Percentiles rank a stretch among this genome's conserved stretches.
Evolutionary conservation across 1,140 invertebrate genomes (phyloP).

Genomic region (Hesperophylax magnus): DNA sequence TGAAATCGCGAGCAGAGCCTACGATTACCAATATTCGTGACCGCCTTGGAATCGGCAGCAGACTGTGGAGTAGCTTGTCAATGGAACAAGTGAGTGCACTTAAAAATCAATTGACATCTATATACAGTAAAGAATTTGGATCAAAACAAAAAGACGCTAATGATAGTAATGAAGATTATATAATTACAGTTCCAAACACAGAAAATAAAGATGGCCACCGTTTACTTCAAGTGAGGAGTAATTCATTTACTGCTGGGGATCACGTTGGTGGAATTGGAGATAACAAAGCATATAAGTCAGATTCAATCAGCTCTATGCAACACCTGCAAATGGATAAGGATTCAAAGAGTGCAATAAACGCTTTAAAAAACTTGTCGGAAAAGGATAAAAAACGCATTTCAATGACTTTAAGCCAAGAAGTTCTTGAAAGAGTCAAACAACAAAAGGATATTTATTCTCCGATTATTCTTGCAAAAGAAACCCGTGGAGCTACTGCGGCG

Average conservation of each 20-base stretch:
- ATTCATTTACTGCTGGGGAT: constrained; percentile 70
- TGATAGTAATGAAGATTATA: constrained; percentile 68
- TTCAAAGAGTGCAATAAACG: constrained; percentile 68
- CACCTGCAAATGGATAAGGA: constrained; percentile 66
- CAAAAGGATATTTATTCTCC: constrained; percentile 68
- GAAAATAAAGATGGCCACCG: constrained; percentile 64
- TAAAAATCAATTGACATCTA: constrained; percentile 86
- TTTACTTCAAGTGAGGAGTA: constrained; percentile 78
- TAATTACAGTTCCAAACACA: constrained; percentile 73
- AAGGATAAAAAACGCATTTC: constrained; percentile 81
- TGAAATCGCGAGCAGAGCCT: constrained; percentile 58
- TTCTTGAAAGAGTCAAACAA: constrained; percentile 75
- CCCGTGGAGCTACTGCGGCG: constrained; percentile 75
- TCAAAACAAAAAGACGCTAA: constrained; percentile 63
- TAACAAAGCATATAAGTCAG: constrained; percentile 67
- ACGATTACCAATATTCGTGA: constrained; percentile 59
- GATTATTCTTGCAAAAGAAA: constrained; percentile 74
- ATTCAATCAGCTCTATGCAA: constrained; percentile 72
- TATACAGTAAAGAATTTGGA: constrained; percentile 78
- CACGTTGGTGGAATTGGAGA: constrained; percentile 59
- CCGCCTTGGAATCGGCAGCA: constrained; percentile 77
- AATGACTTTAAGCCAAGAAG: constrained; percentile 79
- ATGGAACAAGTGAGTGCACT: constrained; percentile 87
- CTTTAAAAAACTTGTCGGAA: constrained; percentile 73
- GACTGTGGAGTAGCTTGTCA: constrained; percentile 87